These are phyloP conservation scores for Mylabris sibirica DNA, from an alignment of 2,888 invertebrate genomes.

Conservation along the genomic window DNA sequence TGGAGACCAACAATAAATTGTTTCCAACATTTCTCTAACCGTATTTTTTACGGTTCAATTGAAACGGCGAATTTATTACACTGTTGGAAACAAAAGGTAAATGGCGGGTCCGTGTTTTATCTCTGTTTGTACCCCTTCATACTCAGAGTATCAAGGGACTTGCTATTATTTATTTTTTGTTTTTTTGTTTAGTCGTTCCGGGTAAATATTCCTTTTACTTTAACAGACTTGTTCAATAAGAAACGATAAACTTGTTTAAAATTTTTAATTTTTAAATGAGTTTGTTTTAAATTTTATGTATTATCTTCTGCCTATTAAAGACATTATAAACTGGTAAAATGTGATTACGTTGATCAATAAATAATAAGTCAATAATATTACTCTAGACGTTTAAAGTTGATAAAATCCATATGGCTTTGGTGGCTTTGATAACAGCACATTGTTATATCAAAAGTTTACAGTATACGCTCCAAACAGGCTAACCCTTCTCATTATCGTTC, in stretches of 20 bases:
- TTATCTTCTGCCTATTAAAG: not conserved
- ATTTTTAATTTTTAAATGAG: not conserved
- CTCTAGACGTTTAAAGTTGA: not conserved
- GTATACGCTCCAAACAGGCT: not conserved
- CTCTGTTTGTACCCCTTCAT: slow-evolving; percentile 5
- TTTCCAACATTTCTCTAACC: slow-evolving; percentile 30
- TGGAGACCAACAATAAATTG: slow-evolving; percentile 32
- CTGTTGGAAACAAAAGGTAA: slow-evolving; percentile 26
- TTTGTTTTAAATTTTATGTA: not conserved
- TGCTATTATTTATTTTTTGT: not conserved
- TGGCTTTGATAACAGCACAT: not conserved
- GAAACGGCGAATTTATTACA: slow-evolving; percentile 30
- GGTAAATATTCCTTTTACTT: not conserved
- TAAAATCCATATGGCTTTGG: slow-evolving; percentile 9
- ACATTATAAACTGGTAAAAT: not conserved
- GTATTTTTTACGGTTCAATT: slow-evolving; percentile 33
- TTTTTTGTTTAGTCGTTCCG: not conserved
- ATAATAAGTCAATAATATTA: not conserved
- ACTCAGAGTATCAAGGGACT: not conserved
- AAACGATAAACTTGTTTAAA: slow-evolving; percentile 1
- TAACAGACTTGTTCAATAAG: not conserved
- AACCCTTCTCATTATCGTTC: slow-evolving; percentile 8
- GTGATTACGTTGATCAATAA: not conserved
- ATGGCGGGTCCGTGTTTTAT: slow-evolving; percentile 16
- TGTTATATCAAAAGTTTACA: slow-evolving; percentile 7